Base-by-base conservation (phyloP, 2,888 invertebrate species). In the Amblyjoppa fuscipennis region DNA sequence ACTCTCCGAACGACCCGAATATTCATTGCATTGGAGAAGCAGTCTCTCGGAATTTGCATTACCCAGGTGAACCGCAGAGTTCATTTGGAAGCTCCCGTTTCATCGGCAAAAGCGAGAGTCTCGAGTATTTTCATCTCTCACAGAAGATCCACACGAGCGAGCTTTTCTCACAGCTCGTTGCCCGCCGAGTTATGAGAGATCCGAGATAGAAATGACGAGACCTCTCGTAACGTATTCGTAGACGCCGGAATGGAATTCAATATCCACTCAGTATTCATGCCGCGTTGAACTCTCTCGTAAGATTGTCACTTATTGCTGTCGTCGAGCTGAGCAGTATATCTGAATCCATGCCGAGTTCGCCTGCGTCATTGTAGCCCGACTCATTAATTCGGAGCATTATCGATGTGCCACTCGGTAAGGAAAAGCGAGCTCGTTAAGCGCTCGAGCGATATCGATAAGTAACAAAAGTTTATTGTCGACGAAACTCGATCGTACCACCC, bases 191-290 rank as follows among this genome's bases (percentile, higher is more conserved):
- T 38, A 11, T 0, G 51, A 73, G 51, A 53, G 31, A 2, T 64
- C 34, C n/a, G 13, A 83, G 74, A 56, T 49, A 28, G 38, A 28
- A 64, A 49, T 69, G 45, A 75, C 64, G 64, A 71, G 69, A 80
- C 56, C 70, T 51, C 61, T 34, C 70, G 70, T 28, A 74, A 59
- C 13, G 13, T 51, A 71, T 76, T 76, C 16, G 45, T 13, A 76
- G 76, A 25, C 34, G 66, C 34, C 38, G 51, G 73, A 31, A 53
- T 77, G 73, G 84, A 81, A 81, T 85, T 85, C 61, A 78, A 69
- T 70, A 70, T 64, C 38, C 45, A 78, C 70, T 85, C 68, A 74
- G 78, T 85, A 85, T 85, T 85, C 84, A 45, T 20, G 78, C 34
- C 34, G 51, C 83, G 80, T 79, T 75, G n/a, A 70, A 53, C 51